Evolutionary conservation across 1,140 invertebrate genomes (phyloP).

Genomic region (Diachasmimorpha longicaudata): DNA sequence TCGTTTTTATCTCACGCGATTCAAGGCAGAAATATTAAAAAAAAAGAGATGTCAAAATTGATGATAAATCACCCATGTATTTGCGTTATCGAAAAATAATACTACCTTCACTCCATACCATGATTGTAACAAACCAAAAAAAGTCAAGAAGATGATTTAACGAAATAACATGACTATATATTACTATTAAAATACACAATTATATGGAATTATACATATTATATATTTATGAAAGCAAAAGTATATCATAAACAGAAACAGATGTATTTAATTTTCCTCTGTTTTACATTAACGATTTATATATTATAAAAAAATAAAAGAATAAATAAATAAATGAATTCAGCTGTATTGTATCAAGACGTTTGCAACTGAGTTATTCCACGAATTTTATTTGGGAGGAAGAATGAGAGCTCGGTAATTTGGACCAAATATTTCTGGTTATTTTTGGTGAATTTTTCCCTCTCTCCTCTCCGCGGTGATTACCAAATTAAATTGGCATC

Average conservation of each 20-base stretch:
- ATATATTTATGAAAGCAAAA: constrained; percentile 37
- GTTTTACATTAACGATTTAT: constrained; percentile 36
- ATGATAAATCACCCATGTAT: neutral
- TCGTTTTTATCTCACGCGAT: too few relatives aligned
- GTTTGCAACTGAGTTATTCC: neutral
- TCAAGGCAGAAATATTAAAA: too few relatives aligned
- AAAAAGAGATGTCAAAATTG: too few relatives aligned
- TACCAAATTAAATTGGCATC: neutral
- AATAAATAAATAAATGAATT: constrained; percentile 23
- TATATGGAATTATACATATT: constrained; percentile 27
- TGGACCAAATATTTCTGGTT: too few relatives aligned
- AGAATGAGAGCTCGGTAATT: too few relatives aligned
- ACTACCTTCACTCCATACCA: neutral
- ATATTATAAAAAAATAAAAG: constrained; percentile 20
- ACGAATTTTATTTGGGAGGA: neutral
- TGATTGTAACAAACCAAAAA: neutral
- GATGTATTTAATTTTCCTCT: constrained; percentile 33
- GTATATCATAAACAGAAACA: constrained; percentile 30
- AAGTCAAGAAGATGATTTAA: constrained; percentile 19
- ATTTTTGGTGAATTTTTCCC: too few relatives aligned
- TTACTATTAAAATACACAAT: constrained; percentile 9
- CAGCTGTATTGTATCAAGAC: neutral
- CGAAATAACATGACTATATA: constrained; percentile 27
- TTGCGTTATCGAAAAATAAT: neutral
- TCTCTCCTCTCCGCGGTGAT: too few relatives aligned